phyloP scores from a whole-genome alignment of 2,797 vertebrate species.

The Hemitrygon akajei region DNA sequence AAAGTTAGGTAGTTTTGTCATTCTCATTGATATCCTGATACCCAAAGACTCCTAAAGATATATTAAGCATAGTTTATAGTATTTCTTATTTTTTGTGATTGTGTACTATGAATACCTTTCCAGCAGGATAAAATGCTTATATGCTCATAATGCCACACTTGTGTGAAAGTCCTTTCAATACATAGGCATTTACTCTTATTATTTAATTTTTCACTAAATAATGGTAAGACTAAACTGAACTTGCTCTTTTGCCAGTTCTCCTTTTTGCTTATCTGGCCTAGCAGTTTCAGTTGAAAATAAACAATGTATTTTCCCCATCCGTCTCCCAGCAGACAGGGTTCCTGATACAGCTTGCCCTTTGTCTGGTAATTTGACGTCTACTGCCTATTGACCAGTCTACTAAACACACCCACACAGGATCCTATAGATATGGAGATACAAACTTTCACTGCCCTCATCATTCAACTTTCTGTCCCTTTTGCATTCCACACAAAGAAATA shows the following conservation, averaged over 20 bases:
- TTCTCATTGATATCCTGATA: not conserved
- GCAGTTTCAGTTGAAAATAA: slow-evolving; percentile 22
- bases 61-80: not conserved
- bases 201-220: not conserved
- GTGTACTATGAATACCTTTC: not conserved
- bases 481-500: slow-evolving; percentile 36
- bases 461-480: slow-evolving; percentile 39
- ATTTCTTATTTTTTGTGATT: not conserved
- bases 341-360: slow-evolving; percentile 45
- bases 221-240: not conserved
- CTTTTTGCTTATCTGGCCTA: not conserved
- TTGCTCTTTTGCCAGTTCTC: not conserved
- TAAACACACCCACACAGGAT: slow-evolving; percentile 11
- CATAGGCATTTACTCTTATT: not conserved
- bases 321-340: slow-evolving; percentile 40
- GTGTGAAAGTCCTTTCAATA: not conserved
- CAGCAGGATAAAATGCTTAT: not conserved
- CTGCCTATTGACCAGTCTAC: slow-evolving; percentile 39
- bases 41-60: not conserved
- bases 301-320: slow-evolving; percentile 23
- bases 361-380: slow-evolving; percentile 39
- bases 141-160: not conserved
- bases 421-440: slow-evolving; percentile 22
- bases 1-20: not conserved
- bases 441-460: slow-evolving; percentile 41